Conservation (phyloP, 2,113 vertebrate genomes). For the Condylura cristata region DNA sequence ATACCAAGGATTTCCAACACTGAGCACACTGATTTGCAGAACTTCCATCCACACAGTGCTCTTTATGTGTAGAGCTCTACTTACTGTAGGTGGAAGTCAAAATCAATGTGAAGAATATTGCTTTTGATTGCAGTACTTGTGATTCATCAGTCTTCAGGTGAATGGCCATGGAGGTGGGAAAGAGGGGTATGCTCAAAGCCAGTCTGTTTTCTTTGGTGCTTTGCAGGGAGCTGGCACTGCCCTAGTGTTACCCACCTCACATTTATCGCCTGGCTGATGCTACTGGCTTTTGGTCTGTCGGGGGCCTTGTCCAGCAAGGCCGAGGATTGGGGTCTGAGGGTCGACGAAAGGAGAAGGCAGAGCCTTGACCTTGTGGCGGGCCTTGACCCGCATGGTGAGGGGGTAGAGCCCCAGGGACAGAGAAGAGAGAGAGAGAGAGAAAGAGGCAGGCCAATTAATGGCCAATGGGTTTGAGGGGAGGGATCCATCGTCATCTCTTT, state of each 20-base stretch:
- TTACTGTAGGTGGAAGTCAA: background rate
- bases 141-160: background rate
- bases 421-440: no score
- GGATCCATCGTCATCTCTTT: no score
- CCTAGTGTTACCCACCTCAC: background rate
- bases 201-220: background rate
- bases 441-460: no score
- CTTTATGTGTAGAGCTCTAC: background rate
- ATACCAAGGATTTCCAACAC: background rate
- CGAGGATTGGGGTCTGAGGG: no score
- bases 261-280: background rate
- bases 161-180: background rate
- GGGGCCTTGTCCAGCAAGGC: no score
- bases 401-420: no score
- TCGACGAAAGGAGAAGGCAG: no score
- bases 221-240: background rate
- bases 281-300: background rate
- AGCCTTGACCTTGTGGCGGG: no score
- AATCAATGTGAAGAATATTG: background rate
- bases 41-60: background rate
- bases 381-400: no score
- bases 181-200: background rate
- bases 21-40: background rate
- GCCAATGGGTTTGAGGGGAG: no score
- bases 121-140: background rate